These are phyloP conservation scores for Siderastrea radians DNA, from an alignment of 92 coral and sea anemone species.

Conservation along the genomic window DNA sequence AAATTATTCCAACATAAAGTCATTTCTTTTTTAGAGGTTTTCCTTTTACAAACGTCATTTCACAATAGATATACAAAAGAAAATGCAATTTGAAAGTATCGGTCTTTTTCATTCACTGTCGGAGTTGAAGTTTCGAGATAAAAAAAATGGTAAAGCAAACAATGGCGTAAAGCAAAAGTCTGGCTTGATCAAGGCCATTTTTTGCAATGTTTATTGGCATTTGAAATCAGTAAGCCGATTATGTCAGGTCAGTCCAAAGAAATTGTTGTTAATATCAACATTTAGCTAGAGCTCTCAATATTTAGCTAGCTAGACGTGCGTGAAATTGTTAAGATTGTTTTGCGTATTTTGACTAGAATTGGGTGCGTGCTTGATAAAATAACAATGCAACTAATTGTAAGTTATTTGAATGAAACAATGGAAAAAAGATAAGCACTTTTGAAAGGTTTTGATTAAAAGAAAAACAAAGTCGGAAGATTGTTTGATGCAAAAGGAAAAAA, in stretches of 20 bases:
- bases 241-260: too few relatives aligned
- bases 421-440: neutral
- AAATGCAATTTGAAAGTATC: neutral
- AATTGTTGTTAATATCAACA: too few relatives aligned
- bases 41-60: neutral
- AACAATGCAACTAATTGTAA: neutral
- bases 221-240: too few relatives aligned
- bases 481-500: neutral
- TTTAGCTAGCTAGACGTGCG: too few relatives aligned
- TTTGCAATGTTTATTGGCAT: neutral
- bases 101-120: neutral
- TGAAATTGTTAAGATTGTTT: neutral
- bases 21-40: neutral
- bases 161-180: too few relatives aligned
- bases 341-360: neutral
- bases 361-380: neutral
- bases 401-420: neutral
- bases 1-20: neutral
- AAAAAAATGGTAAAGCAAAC: neutral
- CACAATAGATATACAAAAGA: neutral
- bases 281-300: too few relatives aligned
- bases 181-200: neutral
- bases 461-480: conserved; percentile 10
- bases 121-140: neutral
- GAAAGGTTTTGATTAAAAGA: neutral